Conservation (phyloP, 2,888 invertebrate genomes). For the Amphipyra berbera region DNA sequence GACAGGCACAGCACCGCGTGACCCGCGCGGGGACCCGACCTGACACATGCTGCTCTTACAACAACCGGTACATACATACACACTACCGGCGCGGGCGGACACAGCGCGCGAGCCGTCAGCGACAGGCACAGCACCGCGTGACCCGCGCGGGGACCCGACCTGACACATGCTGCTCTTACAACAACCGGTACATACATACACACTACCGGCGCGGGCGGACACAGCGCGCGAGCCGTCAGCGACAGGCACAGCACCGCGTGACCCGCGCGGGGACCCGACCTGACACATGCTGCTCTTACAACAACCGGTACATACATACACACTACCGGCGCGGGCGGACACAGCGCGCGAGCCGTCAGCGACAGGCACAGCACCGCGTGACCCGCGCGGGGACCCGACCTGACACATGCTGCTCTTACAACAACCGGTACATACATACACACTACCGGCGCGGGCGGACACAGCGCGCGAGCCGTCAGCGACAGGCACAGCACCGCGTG, state of each 20-base stretch:
- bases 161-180: background rate
- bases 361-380: conserved; percentile 89
- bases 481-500: conserved; percentile 89
- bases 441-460: too few relatives aligned
- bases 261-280: conserved; percentile 82
- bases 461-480: conserved; percentile 56
- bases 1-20: conserved; percentile 89
- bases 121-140: conserved; percentile 89
- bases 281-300: background rate
- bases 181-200: background rate
- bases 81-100: too few relatives aligned
- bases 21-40: conserved; percentile 82
- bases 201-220: too few relatives aligned
- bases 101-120: conserved; percentile 56
- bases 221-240: conserved; percentile 56
- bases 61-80: background rate
- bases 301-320: background rate
- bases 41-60: background rate
- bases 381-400: conserved; percentile 82
- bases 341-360: conserved; percentile 56
- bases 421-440: background rate
- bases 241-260: conserved; percentile 89
- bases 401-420: background rate
- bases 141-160: conserved; percentile 82
- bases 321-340: too few relatives aligned